phyloP scores from a whole-genome alignment of 2,888 invertebrate species.

The Anaspis maculata region DNA sequence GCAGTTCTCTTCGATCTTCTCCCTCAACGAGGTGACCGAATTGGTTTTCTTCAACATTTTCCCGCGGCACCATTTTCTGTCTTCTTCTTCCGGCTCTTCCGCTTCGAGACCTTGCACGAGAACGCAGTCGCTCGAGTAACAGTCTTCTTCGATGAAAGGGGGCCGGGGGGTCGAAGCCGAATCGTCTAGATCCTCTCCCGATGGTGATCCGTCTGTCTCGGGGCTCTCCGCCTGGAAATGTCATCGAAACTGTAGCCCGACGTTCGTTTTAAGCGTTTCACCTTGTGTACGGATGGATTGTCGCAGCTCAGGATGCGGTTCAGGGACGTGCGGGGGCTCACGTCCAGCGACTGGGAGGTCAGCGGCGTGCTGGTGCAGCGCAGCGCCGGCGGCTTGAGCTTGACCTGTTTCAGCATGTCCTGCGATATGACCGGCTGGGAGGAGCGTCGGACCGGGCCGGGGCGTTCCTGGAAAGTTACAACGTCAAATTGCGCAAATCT shows the following conservation, averaged over 20 bases:
- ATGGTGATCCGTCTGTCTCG: no score
- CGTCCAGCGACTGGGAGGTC: constrained; percentile 17
- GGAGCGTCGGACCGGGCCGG: constrained; percentile 14
- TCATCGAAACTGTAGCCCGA: constrained; percentile 35
- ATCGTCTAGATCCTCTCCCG: no score
- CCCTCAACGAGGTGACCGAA: no score
- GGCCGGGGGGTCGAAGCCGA: no score
- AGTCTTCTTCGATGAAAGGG: no score
- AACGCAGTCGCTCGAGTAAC: no score
- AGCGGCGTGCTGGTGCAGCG: constrained; percentile 18
- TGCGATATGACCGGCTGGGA: constrained; percentile 28
- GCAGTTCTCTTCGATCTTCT: no score
- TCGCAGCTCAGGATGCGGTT: constrained; percentile 29
- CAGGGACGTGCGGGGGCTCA: constrained; percentile 32
- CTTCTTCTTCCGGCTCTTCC: no score
- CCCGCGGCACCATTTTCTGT: no score
- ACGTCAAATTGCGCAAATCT: no score
- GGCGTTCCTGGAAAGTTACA: constrained; percentile 27
- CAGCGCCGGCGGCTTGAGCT: constrained; percentile 29
- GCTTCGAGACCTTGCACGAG: no score
- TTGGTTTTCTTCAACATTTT: no score
- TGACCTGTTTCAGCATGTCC: constrained; percentile 34
- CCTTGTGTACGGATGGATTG: constrained; percentile 25
- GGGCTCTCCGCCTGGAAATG: constrained; percentile 30
- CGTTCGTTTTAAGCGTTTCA: constrained; percentile 31